A percentile compares a stretch with the other conserved stretches of the same genome.
Conservation (phyloP, 2,113 vertebrate genomes). For the Epinephelus moara region DNA sequence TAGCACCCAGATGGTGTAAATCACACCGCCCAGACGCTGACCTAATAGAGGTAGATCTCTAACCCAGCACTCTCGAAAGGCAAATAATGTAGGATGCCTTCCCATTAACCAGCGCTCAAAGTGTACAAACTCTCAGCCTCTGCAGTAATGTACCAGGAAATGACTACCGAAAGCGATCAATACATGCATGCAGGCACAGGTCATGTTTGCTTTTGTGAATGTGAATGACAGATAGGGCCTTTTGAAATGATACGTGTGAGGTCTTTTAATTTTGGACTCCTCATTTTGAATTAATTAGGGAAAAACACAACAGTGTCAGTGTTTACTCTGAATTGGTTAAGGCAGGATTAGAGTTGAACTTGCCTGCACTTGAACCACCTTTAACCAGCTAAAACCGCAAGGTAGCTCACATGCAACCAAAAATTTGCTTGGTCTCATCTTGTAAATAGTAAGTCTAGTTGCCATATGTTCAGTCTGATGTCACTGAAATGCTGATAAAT, state of each 20-base stretch:
- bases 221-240: not conserved
- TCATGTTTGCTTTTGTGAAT: slow-evolving; percentile 1
- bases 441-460: not conserved
- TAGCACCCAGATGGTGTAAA: slow-evolving; percentile 68
- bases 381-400: not conserved
- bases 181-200: slow-evolving; percentile 11
- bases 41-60: slow-evolving; percentile 27
- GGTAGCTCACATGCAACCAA: not conserved
- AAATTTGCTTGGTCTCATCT: too few species aligned
- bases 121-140: slow-evolving; percentile 3
- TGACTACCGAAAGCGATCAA: slow-evolving; percentile 1
- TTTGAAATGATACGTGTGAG: not conserved
- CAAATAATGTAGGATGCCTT: slow-evolving; percentile 32
- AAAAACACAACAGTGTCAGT: not conserved
- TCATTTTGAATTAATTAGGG: not conserved
- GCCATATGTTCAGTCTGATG: not conserved
- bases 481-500: not conserved
- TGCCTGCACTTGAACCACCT: not conserved
- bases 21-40: slow-evolving; percentile 49
- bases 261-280: not conserved
- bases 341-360: slow-evolving; percentile 18
- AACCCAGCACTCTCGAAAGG: slow-evolving; percentile 29
- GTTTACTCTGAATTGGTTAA: slow-evolving; percentile 23
- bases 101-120: slow-evolving; percentile 42
- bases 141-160: slow-evolving; percentile 13